A percentile compares a stretch with the other conserved stretches of the same genome.
These are phyloP conservation scores for Sciurus niger DNA, from an alignment of 2,113 vertebrate species.

Conservation along the genomic window DNA sequence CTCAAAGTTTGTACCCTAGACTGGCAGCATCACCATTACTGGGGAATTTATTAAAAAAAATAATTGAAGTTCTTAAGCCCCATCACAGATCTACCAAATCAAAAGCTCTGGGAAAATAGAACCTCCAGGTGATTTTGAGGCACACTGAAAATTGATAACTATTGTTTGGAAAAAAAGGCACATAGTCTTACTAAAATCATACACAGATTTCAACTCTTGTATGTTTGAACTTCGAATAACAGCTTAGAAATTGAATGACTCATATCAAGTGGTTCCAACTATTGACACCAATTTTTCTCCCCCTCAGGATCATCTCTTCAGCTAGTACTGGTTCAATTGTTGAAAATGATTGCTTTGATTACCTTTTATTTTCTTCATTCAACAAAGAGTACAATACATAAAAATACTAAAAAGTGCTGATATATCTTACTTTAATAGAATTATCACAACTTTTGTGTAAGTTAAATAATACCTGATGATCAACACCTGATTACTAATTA, in stretches of 20 bases:
- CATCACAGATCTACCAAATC: background rate
- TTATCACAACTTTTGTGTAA: slow-evolving; percentile 7
- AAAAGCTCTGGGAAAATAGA: background rate
- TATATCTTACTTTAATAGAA: slow-evolving; percentile 26
- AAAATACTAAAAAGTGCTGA: slow-evolving; percentile 14
- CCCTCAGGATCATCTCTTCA: background rate
- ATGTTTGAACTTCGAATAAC: background rate
- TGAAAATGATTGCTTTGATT: slow-evolving; percentile 5
- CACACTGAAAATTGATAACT: background rate
- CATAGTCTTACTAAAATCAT: background rate
- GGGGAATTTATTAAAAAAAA: background rate
- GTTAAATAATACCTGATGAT: background rate
- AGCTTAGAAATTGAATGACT: background rate
- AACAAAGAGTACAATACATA: background rate
- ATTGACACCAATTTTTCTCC: background rate
- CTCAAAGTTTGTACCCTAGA: background rate
- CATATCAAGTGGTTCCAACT: background rate
- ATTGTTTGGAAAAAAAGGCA: background rate
- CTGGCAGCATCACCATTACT: background rate
- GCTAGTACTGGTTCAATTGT: background rate
- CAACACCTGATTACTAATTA: background rate
- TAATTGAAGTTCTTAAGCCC: background rate
- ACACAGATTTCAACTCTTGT: background rate
- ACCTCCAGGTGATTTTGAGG: background rate
- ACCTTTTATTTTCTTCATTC: background rate